Evolutionary conservation across 1,140 invertebrate species (phyloP), one percentile per base, ranked within the genome.

Genomic region (Trinorchestia longiramus): DNA sequence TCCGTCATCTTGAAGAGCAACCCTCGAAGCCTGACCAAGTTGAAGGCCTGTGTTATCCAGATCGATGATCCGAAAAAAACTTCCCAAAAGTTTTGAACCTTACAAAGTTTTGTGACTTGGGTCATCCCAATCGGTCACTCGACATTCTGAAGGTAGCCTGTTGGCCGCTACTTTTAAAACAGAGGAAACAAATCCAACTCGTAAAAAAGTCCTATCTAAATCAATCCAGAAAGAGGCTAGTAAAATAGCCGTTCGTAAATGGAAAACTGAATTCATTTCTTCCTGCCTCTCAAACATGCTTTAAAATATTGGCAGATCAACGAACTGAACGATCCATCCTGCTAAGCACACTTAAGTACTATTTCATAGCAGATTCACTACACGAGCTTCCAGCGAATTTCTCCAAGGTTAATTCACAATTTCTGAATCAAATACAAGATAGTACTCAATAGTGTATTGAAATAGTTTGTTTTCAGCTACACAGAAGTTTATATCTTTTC

Each of bases 61-160:
- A 11, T 90, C 88, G 88, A 90, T 90, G 43, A 42, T 1, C 88
- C 88, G 11, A 41, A 90, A 90, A 90, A 90, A 90, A 90, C 11
- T 90, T 41, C 36, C 88, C 88, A 43, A 90, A 90, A 90, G n/a
- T 90, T 90, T 90, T 90, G 88, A 90, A 43, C 88, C 88, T 28
- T 90, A 43, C 43, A 90, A 42, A 90, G 41, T 43, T 90, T 90
- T 77, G 62, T 15, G 62, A 77, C 28, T 36, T 1, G 88, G 11
- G 43, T 90, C 88, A 90, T 90, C 43, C 88, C 88, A 90, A 90
- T 90, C 88, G 41, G 88, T 42, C 23, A 90, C n/a, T 90, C 88
- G 43, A 90, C 4, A 90, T 90, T 90, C 88, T 43, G 11, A 77
- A 19, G 62, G 62, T 15, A 77, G 47, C 62, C 11, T 77, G 36